Evolutionary conservation across 1,140 invertebrate genomes (phyloP).

Genomic region (Dendrolimus kikuchii): DNA sequence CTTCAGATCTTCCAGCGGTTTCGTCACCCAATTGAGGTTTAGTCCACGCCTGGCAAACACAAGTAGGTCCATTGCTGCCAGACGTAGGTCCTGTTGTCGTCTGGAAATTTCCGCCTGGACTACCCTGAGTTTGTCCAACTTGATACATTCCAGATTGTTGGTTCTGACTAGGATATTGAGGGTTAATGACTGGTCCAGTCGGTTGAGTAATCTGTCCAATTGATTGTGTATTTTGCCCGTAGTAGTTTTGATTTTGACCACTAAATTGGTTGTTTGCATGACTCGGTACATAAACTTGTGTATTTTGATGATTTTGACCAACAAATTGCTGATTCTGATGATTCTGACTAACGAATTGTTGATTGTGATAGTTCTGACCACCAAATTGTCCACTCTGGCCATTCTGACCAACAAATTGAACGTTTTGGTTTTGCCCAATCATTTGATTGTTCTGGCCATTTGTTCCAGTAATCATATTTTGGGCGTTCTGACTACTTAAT

Average conservation of each 20-base stretch:
- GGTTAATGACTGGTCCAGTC: constrained; percentile 1
- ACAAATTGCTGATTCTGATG: background rate
- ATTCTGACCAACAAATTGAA: constrained; percentile 14
- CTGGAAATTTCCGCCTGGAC: constrained; percentile 27
- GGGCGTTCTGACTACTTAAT: constrained; percentile 15
- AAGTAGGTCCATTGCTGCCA: constrained; percentile 41
- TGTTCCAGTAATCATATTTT: background rate
- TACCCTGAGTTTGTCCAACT: constrained; percentile 2
- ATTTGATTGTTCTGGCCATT: too few relatives aligned
- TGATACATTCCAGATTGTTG: too few relatives aligned
- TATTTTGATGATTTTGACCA: background rate
- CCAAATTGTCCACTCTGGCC: constrained; percentile 8
- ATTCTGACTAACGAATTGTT: constrained; percentile 3
- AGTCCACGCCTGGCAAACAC: constrained; percentile 58
- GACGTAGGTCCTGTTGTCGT: constrained; percentile 23
- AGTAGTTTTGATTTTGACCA: background rate
- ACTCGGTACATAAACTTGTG: too few relatives aligned
- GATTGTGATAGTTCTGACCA: constrained; percentile 6
- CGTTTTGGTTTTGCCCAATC: background rate
- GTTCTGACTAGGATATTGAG: constrained; percentile 1
- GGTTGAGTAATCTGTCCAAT: constrained; percentile 10
- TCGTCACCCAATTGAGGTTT: constrained; percentile 32
- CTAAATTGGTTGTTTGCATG: too few relatives aligned
- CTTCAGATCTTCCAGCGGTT: constrained; percentile 24
- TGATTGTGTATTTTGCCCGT: constrained; percentile 1